These are phyloP conservation scores for Gallinago paraguaiae DNA, from an alignment of 2,113 vertebrate species.

Conservation along the genomic window DNA sequence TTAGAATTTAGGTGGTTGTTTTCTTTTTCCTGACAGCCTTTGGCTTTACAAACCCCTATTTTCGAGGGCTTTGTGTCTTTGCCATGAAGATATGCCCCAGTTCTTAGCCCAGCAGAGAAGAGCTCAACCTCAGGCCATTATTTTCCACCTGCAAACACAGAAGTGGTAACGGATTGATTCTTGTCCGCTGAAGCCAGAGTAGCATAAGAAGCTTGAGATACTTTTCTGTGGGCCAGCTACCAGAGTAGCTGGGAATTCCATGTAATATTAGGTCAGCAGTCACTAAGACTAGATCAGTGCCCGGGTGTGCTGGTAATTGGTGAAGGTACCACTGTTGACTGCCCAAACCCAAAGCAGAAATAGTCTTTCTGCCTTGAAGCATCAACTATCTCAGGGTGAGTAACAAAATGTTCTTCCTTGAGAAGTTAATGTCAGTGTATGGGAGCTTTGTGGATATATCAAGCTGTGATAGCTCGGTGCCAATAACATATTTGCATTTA, in stretches of 20 bases:
- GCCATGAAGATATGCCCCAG: not conserved
- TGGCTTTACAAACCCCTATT: not conserved
- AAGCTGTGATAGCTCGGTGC: conserved; percentile 47
- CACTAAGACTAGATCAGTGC: not conserved
- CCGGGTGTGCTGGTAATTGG: not conserved
- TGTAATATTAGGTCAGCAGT: not conserved
- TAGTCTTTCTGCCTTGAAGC: conserved; percentile 10
- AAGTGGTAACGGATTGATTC: not conserved
- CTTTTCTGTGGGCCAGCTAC: not conserved
- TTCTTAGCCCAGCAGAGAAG: not conserved
- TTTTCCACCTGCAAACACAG: not conserved
- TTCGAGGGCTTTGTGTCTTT: not conserved
- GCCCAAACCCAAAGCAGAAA: conserved; percentile 1
- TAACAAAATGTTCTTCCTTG: conserved; percentile 58
- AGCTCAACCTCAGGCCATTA: not conserved
- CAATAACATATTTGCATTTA: conserved; percentile 60
- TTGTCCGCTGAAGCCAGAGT: not conserved
- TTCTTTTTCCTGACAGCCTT: not conserved
- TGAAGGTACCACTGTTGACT: not conserved
- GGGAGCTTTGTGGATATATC: conserved; percentile 36
- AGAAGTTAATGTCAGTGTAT: conserved; percentile 46
- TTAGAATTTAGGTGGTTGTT: not conserved
- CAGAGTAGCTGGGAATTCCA: not conserved
- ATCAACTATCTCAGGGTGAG: conserved; percentile 3
- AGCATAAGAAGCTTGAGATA: not conserved